phyloP scores from a whole-genome alignment of 2,888 invertebrate genomes.

The Argynnis bischoffii region DNA sequence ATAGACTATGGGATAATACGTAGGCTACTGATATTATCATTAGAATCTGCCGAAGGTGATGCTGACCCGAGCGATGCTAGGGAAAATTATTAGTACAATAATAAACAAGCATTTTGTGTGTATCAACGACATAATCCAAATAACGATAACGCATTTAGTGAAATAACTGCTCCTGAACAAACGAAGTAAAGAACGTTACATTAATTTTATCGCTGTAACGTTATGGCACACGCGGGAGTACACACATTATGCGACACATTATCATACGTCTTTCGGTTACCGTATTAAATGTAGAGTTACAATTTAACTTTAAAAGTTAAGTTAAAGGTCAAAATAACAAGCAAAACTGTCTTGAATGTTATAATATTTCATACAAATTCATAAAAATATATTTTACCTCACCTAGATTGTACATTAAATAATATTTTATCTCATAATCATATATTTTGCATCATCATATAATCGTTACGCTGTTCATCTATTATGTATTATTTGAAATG shows the following conservation, averaged over 20 bases:
- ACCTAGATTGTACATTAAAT: no score
- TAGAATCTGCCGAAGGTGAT: no score
- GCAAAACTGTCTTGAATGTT: neutral
- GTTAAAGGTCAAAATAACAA: neutral
- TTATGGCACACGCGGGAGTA: constrained; percentile 36
- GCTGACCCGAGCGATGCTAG: neutral
- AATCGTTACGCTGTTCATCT: no score
- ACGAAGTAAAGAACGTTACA: constrained; percentile 37
- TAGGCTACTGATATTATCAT: no score
- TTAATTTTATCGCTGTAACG: constrained; percentile 42
- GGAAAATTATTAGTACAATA: constrained; percentile 12
- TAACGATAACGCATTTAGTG: constrained; percentile 22
- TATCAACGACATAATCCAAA: constrained; percentile 26
- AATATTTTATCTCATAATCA: no score
- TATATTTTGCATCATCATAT: no score
- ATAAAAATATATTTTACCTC: no score
- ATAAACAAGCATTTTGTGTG: constrained; percentile 21
- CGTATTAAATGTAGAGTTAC: constrained; percentile 12
- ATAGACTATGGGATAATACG: no score
- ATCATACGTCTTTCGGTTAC: constrained; percentile 25
- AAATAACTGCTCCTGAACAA: constrained; percentile 32
- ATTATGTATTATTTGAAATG: no score
- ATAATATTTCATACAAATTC: no score
- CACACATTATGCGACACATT: constrained; percentile 33
- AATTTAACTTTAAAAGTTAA: constrained; percentile 6